These are phyloP conservation scores for Poeciliopsis gracilis DNA, from an alignment of 2,797 vertebrate genomes.

Conservation along the genomic window DNA sequence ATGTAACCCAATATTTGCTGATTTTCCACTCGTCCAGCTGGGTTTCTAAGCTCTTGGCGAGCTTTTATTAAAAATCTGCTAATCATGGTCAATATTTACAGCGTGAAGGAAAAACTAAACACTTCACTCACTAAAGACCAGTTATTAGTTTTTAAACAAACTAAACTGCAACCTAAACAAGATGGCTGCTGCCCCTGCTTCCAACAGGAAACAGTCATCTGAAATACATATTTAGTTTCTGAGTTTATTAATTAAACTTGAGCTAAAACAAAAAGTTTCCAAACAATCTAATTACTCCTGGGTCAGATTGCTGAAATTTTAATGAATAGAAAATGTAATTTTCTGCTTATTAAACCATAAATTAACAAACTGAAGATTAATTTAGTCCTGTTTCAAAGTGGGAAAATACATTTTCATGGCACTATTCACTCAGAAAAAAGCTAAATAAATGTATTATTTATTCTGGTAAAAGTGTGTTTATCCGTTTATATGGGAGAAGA, in stretches of 20 bases:
- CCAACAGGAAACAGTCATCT: not conserved
- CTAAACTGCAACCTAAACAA: not conserved
- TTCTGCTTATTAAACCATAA: too few relatives aligned
- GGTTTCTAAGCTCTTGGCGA: not conserved
- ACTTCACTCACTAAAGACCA: not conserved
- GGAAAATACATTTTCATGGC: too few relatives aligned
- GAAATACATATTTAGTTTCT: not conserved
- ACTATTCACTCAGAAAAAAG: too few relatives aligned
- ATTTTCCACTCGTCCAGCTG: not conserved
- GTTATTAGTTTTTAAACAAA: not conserved
- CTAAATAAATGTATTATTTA: too few relatives aligned
- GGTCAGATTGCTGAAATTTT: too few relatives aligned
- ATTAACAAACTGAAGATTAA: too few relatives aligned
- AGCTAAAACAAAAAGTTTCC: not conserved
- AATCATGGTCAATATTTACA: not conserved
- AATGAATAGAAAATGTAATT: not conserved
- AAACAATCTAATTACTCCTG: not conserved
- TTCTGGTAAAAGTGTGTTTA: too few relatives aligned
- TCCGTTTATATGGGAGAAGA: too few relatives aligned
- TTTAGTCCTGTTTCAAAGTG: too few relatives aligned
- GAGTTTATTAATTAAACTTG: not conserved
- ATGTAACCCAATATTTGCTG: not conserved
- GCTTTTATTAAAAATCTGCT: not conserved
- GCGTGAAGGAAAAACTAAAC: not conserved
- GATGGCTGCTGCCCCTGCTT: not conserved